Conservation (phyloP, 2,888 invertebrate species). For the Caenorhabditis afra region DNA sequence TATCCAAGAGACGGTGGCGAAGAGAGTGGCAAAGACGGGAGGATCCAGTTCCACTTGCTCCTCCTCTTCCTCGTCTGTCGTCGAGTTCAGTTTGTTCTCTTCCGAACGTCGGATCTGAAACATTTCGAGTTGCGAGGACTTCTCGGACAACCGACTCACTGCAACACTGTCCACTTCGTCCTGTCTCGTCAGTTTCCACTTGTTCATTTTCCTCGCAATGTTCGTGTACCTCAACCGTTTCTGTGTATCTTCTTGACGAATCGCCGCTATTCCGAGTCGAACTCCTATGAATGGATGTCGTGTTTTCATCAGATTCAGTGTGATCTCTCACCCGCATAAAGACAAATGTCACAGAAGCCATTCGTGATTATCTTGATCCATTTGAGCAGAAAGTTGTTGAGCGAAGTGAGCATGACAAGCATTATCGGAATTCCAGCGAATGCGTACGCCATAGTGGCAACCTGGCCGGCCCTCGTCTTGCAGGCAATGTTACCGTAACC, state of each 20-base stretch:
- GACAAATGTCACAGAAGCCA: constrained; percentile 45
- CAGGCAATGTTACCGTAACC: constrained; percentile 98
- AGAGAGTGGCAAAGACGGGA: constrained; percentile 72
- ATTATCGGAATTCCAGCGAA: constrained; percentile 92
- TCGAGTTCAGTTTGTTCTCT: constrained; percentile 29
- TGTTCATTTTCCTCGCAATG: constrained; percentile 41
- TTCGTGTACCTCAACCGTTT: constrained; percentile 38
- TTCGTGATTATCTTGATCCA: constrained; percentile 65
- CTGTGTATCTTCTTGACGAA: constrained; percentile 52
- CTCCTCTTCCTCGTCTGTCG: constrained; percentile 41
- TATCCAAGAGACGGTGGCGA: constrained; percentile 86
- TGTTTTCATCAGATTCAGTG: not conserved
- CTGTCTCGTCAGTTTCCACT: constrained; percentile 35
- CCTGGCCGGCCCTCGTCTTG: constrained; percentile 89
- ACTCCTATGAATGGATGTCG: too few species aligned
- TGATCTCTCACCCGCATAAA: constrained; percentile 55
- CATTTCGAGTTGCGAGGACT: too few species aligned
- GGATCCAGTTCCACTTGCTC: constrained; percentile 71
- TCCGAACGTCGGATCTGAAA: constrained; percentile 45
- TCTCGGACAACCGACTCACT: not conserved
- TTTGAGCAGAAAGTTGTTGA: constrained; percentile 89
- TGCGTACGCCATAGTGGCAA: constrained; percentile 93
- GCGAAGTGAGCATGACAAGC: constrained; percentile 93
- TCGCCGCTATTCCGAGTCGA: constrained; percentile 29
- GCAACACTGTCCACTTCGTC: constrained; percentile 22